These are phyloP conservation scores for Erythrolamprus reginae DNA, from an alignment of 2,113 vertebrate genomes.

Conservation along the genomic window DNA sequence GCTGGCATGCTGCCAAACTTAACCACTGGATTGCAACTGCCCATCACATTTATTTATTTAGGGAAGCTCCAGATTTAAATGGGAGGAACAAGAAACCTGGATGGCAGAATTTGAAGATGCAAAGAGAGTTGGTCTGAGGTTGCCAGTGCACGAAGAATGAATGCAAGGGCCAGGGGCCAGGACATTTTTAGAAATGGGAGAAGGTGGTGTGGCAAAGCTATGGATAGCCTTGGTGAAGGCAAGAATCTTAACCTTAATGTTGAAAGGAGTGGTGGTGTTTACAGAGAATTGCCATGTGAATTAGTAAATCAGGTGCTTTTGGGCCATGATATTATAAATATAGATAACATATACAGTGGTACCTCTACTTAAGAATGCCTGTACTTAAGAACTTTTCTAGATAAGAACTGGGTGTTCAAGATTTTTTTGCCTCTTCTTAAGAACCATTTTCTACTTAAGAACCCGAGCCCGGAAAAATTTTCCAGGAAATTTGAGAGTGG, in stretches of 20 bases:
- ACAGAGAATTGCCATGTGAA: neutral
- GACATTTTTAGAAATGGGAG: neutral
- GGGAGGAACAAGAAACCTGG: neutral
- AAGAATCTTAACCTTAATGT: neutral
- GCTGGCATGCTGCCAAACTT: neutral
- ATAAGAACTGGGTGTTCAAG: too few relatives aligned
- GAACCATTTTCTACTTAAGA: too few relatives aligned
- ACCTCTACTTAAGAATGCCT: too few relatives aligned
- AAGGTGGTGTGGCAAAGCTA: neutral
- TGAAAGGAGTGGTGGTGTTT: neutral
- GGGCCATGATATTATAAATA: too few relatives aligned
- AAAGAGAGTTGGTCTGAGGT: neutral
- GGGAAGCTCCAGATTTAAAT: neutral
- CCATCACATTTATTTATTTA: neutral
- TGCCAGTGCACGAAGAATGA: neutral
- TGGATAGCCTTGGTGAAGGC: neutral
- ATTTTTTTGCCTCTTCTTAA: too few relatives aligned
- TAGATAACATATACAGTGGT: too few relatives aligned
- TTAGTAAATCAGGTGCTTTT: neutral
- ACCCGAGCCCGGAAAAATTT: too few relatives aligned
- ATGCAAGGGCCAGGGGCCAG: neutral
- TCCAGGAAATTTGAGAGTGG: too few relatives aligned
- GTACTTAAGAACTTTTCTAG: too few relatives aligned
- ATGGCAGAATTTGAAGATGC: neutral
- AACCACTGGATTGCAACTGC: neutral